Conservation (phyloP, 1,140 invertebrate genomes). For the Gonioctena quinquepunctata region DNA sequence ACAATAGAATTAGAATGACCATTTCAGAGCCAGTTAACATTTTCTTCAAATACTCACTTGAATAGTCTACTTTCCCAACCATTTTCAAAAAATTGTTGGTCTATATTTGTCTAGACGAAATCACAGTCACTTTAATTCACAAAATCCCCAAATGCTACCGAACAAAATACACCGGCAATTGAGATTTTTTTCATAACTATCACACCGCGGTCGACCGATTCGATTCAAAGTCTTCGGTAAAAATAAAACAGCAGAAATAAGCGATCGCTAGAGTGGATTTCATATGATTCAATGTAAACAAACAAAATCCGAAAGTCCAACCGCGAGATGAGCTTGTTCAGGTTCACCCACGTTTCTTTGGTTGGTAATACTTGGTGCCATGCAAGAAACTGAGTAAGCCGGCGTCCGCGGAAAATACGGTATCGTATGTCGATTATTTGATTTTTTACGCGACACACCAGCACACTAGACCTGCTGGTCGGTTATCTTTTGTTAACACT, state of each 20-base stretch:
- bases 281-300: not conserved
- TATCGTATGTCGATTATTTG: not conserved
- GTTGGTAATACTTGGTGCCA: no score
- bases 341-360: slow-evolving; percentile 10
- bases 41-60: not conserved
- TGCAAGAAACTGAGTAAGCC: no score
- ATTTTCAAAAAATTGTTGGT: not conserved
- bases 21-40: no score
- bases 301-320: not conserved
- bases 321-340: not conserved
- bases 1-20: no score
- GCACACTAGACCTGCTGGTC: not conserved
- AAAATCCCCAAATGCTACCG: not conserved
- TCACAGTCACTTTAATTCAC: not conserved
- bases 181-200: not conserved
- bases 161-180: not conserved
- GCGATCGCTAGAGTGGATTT: not conserved
- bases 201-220: not conserved
- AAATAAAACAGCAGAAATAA: not conserved
- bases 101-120: not conserved
- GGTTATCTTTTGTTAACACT: not conserved
- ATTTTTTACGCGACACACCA: not conserved
- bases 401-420: not conserved
- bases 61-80: slow-evolving; percentile 15
- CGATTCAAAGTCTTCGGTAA: not conserved